These are phyloP conservation scores for Corythaeola cristata DNA, from an alignment of 2,113 vertebrate genomes.

Conservation along the genomic window DNA sequence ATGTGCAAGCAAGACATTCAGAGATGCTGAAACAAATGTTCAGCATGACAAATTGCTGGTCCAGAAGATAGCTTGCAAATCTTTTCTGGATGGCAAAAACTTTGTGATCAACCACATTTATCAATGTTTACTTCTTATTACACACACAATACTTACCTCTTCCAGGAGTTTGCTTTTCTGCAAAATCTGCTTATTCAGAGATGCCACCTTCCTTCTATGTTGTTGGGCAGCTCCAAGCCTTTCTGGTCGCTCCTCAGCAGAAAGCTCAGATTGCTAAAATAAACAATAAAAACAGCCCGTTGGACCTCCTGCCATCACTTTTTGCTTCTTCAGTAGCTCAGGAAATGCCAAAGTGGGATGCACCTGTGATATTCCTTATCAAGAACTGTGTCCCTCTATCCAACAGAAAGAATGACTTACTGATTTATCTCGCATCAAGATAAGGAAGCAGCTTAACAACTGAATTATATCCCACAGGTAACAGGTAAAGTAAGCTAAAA, in stretches of 20 bases:
- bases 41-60: neutral
- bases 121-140: neutral
- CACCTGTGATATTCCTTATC: neutral
- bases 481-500: neutral
- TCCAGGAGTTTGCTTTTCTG: constrained; percentile 85
- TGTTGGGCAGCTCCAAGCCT: constrained; percentile 85
- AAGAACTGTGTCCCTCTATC: neutral
- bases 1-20: neutral
- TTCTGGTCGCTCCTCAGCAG: constrained; percentile 86
- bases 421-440: neutral
- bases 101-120: neutral
- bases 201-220: constrained; percentile 83
- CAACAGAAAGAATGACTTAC: neutral
- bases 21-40: neutral
- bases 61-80: neutral
- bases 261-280: constrained; percentile 84
- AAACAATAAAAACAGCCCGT: neutral
- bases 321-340: neutral
- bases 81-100: neutral
- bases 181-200: constrained; percentile 89
- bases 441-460: neutral
- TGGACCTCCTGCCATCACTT: neutral
- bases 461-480: neutral
- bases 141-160: constrained; percentile 76
- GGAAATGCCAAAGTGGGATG: neutral